Conservation (phyloP, 2,797 vertebrate genomes). For the Leucoraja ocellata region DNA sequence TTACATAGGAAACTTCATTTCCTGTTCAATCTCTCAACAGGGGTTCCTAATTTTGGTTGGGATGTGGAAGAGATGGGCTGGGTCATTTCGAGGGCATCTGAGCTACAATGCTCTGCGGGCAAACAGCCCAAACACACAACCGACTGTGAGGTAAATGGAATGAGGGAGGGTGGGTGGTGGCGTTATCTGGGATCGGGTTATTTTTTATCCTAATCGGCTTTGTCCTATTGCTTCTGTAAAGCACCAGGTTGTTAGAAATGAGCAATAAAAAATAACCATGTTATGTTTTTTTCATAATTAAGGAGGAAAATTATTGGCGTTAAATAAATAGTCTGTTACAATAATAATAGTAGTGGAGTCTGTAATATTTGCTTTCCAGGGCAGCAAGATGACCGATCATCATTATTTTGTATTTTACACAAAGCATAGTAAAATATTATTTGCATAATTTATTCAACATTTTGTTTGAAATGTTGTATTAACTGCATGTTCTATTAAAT, state of each 20-base stretch:
- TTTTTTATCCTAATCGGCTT: background rate
- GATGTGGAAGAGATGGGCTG: background rate
- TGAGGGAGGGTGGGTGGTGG: background rate
- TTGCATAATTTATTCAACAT: slow-evolving; percentile 30
- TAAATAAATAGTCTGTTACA: background rate
- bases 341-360: background rate
- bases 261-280: background rate
- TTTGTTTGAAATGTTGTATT: slow-evolving; percentile 32
- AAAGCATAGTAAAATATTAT: background rate
- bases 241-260: background rate
- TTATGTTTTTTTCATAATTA: background rate
- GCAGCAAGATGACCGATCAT: background rate
- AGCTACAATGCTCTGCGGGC: background rate
- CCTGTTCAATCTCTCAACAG: background rate
- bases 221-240: background rate
- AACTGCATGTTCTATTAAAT: background rate
- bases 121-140: background rate
- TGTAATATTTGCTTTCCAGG: background rate
- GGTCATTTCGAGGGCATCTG: background rate
- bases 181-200: background rate
- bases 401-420: background rate
- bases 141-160: background rate
- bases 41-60: background rate
- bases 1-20: background rate
- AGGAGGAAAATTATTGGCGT: background rate